These are phyloP conservation scores for Cladopsammia gracilis DNA, from an alignment of 64 coral and sea anemone species.

Conservation along the genomic window DNA sequence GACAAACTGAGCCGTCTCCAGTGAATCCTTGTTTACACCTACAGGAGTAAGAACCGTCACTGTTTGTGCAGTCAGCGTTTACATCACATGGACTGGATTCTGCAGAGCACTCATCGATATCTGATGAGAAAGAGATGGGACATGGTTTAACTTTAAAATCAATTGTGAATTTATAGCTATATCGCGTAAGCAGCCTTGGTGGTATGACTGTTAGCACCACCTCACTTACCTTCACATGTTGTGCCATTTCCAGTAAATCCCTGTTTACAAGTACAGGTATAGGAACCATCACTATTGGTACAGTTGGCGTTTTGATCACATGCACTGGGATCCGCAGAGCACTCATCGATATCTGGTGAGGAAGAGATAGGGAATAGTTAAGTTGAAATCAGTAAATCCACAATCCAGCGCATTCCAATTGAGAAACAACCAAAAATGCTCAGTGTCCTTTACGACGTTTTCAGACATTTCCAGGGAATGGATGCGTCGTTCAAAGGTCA, in stretches of 20 bases:
- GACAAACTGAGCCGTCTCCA: conserved; percentile 55
- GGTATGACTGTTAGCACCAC: no score
- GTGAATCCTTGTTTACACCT: conserved; percentile 66
- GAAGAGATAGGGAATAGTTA: not conserved
- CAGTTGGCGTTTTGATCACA: conserved; percentile 78
- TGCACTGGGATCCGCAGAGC: conserved; percentile 3
- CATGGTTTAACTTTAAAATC: no score
- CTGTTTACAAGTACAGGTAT: conserved; percentile 66
- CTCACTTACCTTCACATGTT: conserved; percentile 47
- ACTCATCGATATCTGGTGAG: conserved; percentile 81
- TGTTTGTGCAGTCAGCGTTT: conserved; percentile 59
- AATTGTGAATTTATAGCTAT: no score
- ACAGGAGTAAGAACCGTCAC: conserved; percentile 51
- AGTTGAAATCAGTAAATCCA: not conserved
- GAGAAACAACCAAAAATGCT: no score
- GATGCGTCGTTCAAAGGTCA: no score
- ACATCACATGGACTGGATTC: conserved; percentile 15
- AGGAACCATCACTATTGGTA: conserved; percentile 78
- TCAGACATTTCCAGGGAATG: no score
- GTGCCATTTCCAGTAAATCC: conserved; percentile 75
- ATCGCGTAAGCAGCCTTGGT: no score
- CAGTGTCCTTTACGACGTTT: no score
- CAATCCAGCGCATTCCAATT: not conserved
- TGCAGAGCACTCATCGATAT: conserved; percentile 62
- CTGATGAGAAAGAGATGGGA: conserved; percentile 6